phyloP scores from a whole-genome alignment of 2,888 invertebrate genomes.

The Notocelia uddmanniana region DNA sequence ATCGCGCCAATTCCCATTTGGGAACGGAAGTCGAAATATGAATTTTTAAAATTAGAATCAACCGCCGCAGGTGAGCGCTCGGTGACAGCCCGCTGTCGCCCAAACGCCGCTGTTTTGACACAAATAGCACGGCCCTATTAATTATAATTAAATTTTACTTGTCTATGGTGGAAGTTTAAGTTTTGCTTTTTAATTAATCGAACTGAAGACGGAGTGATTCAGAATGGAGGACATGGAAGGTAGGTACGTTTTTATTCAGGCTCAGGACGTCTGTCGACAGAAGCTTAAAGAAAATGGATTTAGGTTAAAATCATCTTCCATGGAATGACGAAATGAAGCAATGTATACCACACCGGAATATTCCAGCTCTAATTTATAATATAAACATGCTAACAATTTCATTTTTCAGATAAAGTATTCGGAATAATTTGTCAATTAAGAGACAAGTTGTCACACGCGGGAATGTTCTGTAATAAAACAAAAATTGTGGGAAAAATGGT shows the following conservation, averaged over 20 bases:
- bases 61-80: slow-evolving; percentile 77
- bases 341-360: background rate
- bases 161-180: slow-evolving; percentile 16
- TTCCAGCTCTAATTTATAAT: slow-evolving; percentile 3
- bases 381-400: slow-evolving; percentile 21
- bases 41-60: slow-evolving; percentile 82
- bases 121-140: slow-evolving; percentile 65
- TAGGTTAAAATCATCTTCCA: background rate
- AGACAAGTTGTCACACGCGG: slow-evolving; percentile 55
- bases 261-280: background rate
- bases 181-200: background rate
- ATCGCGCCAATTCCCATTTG: slow-evolving; percentile 81
- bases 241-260: background rate
- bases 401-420: slow-evolving; percentile 30
- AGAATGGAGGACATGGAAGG: background rate
- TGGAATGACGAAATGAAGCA: background rate
- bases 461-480: slow-evolving; percentile 59
- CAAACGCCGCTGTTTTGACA: slow-evolving; percentile 58
- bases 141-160: slow-evolving; percentile 60
- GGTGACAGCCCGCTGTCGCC: slow-evolving; percentile 70
- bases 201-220: background rate
- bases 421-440: slow-evolving; percentile 65
- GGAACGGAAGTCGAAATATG: slow-evolving; percentile 83
- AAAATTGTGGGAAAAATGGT: slow-evolving; percentile 65
- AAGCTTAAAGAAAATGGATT: background rate